Percentiles rank a stretch among this genome's conserved stretches.
Conservation (phyloP, 2,888 invertebrate species). For the Cosmia trapezina region DNA sequence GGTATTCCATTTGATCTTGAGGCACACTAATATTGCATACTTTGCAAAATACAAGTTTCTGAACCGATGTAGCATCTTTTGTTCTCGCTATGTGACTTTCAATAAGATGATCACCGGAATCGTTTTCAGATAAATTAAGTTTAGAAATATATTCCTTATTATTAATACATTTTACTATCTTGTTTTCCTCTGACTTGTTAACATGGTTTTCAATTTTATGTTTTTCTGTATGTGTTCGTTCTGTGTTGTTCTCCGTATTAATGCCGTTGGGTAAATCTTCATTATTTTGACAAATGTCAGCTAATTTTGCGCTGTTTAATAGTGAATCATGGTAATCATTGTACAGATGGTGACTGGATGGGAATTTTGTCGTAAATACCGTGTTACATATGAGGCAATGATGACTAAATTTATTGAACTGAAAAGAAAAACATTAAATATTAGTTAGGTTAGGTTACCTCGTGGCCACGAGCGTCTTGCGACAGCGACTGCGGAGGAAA, state of each 20-base stretch:
- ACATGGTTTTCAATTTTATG: not conserved
- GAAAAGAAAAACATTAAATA: not conserved
- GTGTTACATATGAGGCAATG: conserved; percentile 14
- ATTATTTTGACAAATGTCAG: not conserved
- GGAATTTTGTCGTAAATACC: no score
- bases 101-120: no score
- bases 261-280: not conserved
- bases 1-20: conserved; percentile 3
- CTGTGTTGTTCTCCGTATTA: no score
- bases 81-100: not conserved
- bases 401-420: not conserved
- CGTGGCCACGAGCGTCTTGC: not conserved
- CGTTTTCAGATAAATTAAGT: not conserved
- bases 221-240: not conserved
- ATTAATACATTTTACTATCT: not conserved
- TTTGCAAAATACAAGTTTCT: not conserved
- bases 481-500: not conserved
- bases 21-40: not conserved
- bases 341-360: not conserved
- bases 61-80: not conserved
- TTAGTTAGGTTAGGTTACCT: not conserved
- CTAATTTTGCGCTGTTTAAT: not conserved
- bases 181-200: not conserved
- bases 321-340: not conserved
- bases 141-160: not conserved